Percentiles rank a stretch among this genome's conserved stretches.
phyloP scores from a whole-genome alignment of 1,140 invertebrate species.

The Orius insidiosus region DNA sequence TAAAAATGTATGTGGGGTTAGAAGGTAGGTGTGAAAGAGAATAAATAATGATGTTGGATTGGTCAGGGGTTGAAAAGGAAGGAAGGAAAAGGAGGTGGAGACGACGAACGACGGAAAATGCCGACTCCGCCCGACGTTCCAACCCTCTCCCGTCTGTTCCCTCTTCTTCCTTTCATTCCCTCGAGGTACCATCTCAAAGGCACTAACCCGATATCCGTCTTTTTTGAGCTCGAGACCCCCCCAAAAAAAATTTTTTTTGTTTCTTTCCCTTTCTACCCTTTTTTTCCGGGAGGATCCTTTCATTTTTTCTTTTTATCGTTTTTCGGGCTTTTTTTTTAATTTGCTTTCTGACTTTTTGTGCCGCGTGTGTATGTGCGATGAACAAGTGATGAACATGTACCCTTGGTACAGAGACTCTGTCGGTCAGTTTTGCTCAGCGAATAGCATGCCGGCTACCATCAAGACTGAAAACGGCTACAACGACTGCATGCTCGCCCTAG shows the following conservation, averaged over 20 bases:
- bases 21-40: constrained; percentile 9
- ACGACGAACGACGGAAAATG: not conserved
- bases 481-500: constrained; percentile 51
- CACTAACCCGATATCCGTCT: constrained; percentile 2
- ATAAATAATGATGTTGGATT: constrained; percentile 8
- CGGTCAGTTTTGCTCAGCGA: constrained; percentile 30
- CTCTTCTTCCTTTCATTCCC: constrained; percentile 6
- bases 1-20: constrained; percentile 9
- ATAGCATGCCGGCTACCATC: constrained; percentile 33
- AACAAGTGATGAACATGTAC: constrained; percentile 32
- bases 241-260: not conserved
- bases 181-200: constrained; percentile 9
- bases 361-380: constrained; percentile 8
- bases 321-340: not conserved
- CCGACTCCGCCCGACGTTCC: constrained; percentile 4
- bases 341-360: not conserved
- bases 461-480: constrained; percentile 52
- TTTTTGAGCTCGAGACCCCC: constrained; percentile 3
- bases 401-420: constrained; percentile 51
- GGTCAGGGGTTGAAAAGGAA: not conserved
- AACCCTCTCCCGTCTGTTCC: constrained; percentile 5
- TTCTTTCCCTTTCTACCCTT: not conserved
- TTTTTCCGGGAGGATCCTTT: not conserved
- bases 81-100: not conserved
- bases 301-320: not conserved